phyloP scores from a whole-genome alignment of 2,113 vertebrate genomes.

The Onychostoma macrolepis region DNA sequence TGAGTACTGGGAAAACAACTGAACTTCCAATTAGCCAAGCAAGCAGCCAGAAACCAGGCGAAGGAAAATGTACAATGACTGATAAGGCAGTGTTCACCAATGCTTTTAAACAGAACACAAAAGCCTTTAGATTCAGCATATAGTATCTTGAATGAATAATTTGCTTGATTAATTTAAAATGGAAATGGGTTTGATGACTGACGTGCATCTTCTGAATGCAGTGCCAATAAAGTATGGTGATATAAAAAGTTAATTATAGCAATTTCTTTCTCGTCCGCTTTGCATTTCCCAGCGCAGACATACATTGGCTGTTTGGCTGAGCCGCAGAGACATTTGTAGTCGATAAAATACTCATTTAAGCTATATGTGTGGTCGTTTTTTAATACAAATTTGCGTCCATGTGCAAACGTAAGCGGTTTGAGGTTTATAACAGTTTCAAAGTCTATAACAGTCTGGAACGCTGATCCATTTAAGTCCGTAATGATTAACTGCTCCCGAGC shows the following conservation, averaged over 20 bases:
- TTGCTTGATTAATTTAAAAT: slow-evolving; percentile 13
- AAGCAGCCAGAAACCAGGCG: neutral
- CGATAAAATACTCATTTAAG: neutral
- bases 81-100: neutral
- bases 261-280: neutral
- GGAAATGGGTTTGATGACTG: neutral
- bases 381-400: neutral
- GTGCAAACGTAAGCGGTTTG: slow-evolving; percentile 1
- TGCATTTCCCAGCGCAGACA: neutral
- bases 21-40: slow-evolving; percentile 34
- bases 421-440: slow-evolving; percentile 15
- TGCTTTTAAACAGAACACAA: slow-evolving; percentile 19
- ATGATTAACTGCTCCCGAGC: slow-evolving; percentile 32
- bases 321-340: neutral
- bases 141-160: slow-evolving; percentile 9
- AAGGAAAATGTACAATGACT: slow-evolving; percentile 1
- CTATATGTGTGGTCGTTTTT: slow-evolving; percentile 12
- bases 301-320: neutral
- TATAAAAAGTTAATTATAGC: neutral
- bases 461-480: slow-evolving; percentile 35
- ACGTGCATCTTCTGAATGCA: neutral
- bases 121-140: slow-evolving; percentile 3
- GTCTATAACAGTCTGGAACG: slow-evolving; percentile 8
- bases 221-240: neutral
- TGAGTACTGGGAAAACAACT: neutral